A percentile compares a stretch with the other conserved stretches of the same genome.
These are phyloP conservation scores for Magallana ariakensis DNA, from an alignment of 1,140 invertebrate species.

Conservation along the genomic window DNA sequence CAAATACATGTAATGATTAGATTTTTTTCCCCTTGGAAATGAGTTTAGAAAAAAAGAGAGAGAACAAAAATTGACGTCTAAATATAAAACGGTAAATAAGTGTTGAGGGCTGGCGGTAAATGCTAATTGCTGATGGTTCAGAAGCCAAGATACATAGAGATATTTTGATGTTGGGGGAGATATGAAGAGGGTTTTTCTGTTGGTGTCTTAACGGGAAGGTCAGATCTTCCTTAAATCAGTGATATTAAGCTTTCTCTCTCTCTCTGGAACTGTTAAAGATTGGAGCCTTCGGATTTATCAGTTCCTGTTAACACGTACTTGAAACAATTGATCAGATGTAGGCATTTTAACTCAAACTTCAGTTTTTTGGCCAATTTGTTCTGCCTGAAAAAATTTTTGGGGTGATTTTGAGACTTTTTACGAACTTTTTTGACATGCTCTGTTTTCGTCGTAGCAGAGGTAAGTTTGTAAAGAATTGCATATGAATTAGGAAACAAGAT, in stretches of 20 bases:
- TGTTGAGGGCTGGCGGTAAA: not conserved
- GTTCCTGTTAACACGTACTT: conserved; percentile 7
- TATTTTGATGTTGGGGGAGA: not conserved
- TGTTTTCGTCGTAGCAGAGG: conserved; percentile 45
- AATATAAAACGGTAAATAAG: conserved; percentile 12
- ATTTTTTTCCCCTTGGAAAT: not conserved
- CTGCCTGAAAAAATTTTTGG: not conserved
- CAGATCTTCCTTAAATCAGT: not conserved
- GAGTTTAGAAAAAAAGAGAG: not conserved
- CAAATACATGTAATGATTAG: conserved; percentile 24
- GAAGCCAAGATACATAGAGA: conserved; percentile 25
- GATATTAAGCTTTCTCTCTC: conserved; percentile 3
- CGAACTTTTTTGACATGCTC: not conserved
- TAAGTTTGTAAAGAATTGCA: not conserved
- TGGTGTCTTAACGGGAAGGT: not conserved
- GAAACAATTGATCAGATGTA: conserved; percentile 15
- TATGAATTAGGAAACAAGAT: too few species aligned
- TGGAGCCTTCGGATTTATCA: conserved; percentile 15
- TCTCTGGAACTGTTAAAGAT: conserved; percentile 3
- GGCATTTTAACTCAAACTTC: conserved; percentile 22
- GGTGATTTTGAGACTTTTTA: not conserved
- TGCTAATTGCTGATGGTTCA: conserved; percentile 8
- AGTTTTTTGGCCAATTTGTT: conserved; percentile 18
- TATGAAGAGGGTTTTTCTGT: not conserved
- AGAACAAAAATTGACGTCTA: not conserved